Evolutionary conservation across 2,797 vertebrate genomes (phyloP).

Genomic region (Sebastolobus alascanus): DNA sequence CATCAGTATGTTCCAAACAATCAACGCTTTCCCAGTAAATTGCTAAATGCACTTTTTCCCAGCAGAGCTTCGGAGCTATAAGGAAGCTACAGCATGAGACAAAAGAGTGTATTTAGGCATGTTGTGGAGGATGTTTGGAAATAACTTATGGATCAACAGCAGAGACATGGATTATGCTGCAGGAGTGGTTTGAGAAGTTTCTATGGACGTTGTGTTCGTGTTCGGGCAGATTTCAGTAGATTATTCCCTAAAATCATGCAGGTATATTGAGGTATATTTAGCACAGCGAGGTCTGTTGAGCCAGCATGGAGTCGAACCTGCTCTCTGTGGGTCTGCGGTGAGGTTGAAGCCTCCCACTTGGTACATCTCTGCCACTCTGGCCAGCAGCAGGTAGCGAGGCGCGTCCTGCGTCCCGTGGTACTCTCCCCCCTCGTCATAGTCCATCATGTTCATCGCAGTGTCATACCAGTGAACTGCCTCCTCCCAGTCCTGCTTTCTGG

Average conservation of each 20-base stretch:
- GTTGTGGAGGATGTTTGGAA: neutral
- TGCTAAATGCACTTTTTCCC: neutral
- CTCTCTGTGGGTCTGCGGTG: constrained; percentile 88
- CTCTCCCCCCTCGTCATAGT: constrained; percentile 96
- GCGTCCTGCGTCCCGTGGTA: constrained; percentile 95
- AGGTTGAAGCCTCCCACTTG: constrained; percentile 87
- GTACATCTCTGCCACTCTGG: constrained; percentile 93
- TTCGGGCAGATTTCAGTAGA: neutral
- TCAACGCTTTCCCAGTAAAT: neutral
- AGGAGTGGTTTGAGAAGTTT: too few relatives aligned
- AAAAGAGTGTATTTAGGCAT: neutral
- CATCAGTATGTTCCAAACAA: neutral
- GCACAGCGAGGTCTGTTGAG: neutral
- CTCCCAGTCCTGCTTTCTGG: constrained; percentile 90
- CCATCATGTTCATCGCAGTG: constrained; percentile 89
- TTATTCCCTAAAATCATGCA: neutral
- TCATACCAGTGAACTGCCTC: constrained; percentile 93
- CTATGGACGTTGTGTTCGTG: too few relatives aligned
- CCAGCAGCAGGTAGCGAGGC: constrained; percentile 91
- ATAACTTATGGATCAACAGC: neutral
- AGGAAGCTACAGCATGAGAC: neutral
- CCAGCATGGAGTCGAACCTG: constrained; percentile 81
- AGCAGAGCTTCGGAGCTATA: neutral
- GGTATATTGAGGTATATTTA: neutral
- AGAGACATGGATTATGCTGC: accelerated